A percentile compares a stretch with the other conserved stretches of the same genome.
These are phyloP conservation scores for Pterostichus niger DNA, from an alignment of 2,888 invertebrate species.

Conservation along the genomic window DNA sequence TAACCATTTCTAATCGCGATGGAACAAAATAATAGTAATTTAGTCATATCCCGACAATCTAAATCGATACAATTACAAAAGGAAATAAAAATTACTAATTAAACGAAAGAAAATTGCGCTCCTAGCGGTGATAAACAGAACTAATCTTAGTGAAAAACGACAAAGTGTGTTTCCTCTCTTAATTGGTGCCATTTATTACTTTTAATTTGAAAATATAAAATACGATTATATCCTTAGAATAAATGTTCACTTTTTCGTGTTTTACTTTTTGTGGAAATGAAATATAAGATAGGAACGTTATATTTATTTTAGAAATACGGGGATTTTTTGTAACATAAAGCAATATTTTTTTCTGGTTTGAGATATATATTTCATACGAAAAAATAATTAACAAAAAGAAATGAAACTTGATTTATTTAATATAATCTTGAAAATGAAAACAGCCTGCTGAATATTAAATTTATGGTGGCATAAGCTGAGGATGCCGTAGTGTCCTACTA, in stretches of 20 bases:
- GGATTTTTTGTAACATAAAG: neutral
- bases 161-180: conserved; percentile 8
- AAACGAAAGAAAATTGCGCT: neutral
- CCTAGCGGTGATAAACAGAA: neutral
- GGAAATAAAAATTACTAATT: conserved; percentile 10
- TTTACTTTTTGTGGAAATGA: conserved; percentile 19
- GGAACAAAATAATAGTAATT: conserved; percentile 17
- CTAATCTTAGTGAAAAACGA: conserved; percentile 1
- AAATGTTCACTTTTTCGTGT: conserved; percentile 13
- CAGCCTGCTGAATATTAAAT: too few relatives aligned
- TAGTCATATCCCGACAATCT: conserved; percentile 2
- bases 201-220: conserved; percentile 46
- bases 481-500: too few relatives aligned
- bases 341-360: neutral
- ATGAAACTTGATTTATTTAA: too few relatives aligned
- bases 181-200: conserved; percentile 34
- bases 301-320: conserved; percentile 37
- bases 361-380: neutral
- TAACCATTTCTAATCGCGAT: neutral
- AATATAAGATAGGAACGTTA: conserved; percentile 23
- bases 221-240: conserved; percentile 21
- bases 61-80: conserved; percentile 21
- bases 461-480: too few relatives aligned
- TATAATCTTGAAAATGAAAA: too few relatives aligned
- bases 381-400: too few relatives aligned